These are phyloP conservation scores for Brachyopa scutellaris DNA, from an alignment of 2,888 invertebrate species.

Conservation along the genomic window DNA sequence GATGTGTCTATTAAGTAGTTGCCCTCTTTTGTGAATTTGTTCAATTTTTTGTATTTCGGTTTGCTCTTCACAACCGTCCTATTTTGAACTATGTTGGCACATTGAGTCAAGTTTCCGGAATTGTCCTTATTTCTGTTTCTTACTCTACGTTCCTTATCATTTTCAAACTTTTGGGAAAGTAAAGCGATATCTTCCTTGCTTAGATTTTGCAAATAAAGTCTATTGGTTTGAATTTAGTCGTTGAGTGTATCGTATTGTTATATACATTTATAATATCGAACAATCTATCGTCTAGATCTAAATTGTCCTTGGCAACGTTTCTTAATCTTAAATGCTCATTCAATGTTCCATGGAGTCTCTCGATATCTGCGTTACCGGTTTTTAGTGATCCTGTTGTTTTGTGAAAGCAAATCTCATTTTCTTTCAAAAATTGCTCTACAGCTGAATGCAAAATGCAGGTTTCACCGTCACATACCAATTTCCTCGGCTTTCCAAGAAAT, in stretches of 20 bases:
- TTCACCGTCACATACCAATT: neutral
- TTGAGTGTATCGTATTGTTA: conserved; percentile 28
- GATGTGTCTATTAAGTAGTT: conserved; percentile 24
- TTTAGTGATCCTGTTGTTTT: conserved; percentile 7
- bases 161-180: neutral
- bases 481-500: conserved; percentile 20
- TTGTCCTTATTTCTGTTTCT: neutral
- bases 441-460: conserved; percentile 16
- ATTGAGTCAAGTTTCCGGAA: neutral
- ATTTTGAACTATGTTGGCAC: conserved; percentile 1
- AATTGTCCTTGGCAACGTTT: conserved; percentile 1
- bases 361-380: conserved; percentile 6
- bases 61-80: conserved; percentile 1
- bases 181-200: neutral
- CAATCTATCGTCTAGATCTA: conserved; percentile 38
- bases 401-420: neutral
- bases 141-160: neutral
- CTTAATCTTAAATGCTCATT: neutral
- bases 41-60: conserved; percentile 23
- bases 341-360: conserved; percentile 6
- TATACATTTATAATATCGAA: conserved; percentile 15
- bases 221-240: conserved; percentile 28
- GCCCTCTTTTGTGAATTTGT: neutral
- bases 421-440: conserved; percentile 16
- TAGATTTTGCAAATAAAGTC: conserved; percentile 42